These are phyloP conservation scores for Protobothrops mucrosquamatus DNA, from an alignment of 2,113 vertebrate genomes.

Conservation along the genomic window DNA sequence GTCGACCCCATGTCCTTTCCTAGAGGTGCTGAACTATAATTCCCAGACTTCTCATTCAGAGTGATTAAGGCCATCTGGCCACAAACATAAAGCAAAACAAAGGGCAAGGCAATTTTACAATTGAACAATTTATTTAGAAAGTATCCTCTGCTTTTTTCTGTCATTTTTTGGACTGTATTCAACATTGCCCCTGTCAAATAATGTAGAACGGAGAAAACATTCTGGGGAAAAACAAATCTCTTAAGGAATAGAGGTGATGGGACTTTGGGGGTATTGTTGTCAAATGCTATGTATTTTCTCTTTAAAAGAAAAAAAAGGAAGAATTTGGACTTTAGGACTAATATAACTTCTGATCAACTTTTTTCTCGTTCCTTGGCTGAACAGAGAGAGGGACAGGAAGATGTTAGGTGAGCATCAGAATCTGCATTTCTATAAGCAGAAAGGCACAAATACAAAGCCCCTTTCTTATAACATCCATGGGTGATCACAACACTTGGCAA, in stretches of 20 bases:
- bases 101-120: constrained; percentile 36
- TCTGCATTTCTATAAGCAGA: neutral
- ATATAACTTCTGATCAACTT: too few relatives aligned
- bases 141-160: constrained; percentile 39
- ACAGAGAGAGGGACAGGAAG: neutral
- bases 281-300: neutral
- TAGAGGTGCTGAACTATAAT: neutral
- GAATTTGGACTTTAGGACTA: too few relatives aligned
- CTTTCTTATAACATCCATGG: neutral
- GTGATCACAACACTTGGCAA: neutral
- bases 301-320: neutral
- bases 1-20: neutral
- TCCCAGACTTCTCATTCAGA: neutral
- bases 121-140: constrained; percentile 65
- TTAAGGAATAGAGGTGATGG: constrained; percentile 3
- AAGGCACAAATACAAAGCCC: neutral
- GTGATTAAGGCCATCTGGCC: neutral
- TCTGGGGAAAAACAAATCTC: neutral
- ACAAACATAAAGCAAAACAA: constrained; percentile 14
- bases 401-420: neutral
- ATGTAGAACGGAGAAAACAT: constrained; percentile 45
- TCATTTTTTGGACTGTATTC: constrained; percentile 37
- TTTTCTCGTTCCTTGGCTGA: neutral
- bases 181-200: constrained; percentile 43
- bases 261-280: constrained; percentile 4